Percentiles rank a stretch among this genome's conserved stretches.
These are phyloP conservation scores for Hycleus cichorii DNA, from an alignment of 1,140 invertebrate genomes.

Conservation along the genomic window DNA sequence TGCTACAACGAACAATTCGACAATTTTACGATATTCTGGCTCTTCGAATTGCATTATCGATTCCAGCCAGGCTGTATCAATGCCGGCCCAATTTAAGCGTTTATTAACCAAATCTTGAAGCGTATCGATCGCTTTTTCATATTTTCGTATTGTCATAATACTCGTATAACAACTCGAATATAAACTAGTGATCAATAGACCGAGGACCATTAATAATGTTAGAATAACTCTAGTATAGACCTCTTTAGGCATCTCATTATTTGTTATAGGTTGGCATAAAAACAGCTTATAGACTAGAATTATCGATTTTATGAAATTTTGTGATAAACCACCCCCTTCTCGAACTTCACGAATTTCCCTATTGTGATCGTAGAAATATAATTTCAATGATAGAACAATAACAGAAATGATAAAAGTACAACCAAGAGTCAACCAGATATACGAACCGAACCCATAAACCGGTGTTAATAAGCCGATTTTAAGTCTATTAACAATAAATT, in stretches of 20 bases:
- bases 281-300: too few relatives aligned
- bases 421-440: slow-evolving; percentile 24
- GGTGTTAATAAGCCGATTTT: slow-evolving; percentile 16
- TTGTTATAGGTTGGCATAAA: too few relatives aligned
- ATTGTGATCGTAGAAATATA: neutral
- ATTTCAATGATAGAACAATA: slow-evolving; percentile 9
- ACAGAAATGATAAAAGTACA: slow-evolving; percentile 9
- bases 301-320: too few relatives aligned
- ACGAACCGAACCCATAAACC: slow-evolving; percentile 14
- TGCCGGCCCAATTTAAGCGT: slow-evolving; percentile 46
- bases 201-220: slow-evolving; percentile 38
- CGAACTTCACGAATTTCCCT: neutral
- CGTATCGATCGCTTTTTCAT: slow-evolving; percentile 44
- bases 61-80: slow-evolving; percentile 48
- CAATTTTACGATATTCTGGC: slow-evolving; percentile 35
- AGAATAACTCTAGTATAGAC: neutral
- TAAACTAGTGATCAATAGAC: slow-evolving; percentile 43
- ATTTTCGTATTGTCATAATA: slow-evolving; percentile 43
- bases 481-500: slow-evolving; percentile 13
- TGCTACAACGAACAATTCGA: slow-evolving; percentile 43
- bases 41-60: slow-evolving; percentile 36
- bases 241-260: neutral
- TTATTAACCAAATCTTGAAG: slow-evolving; percentile 45
- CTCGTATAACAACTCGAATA: slow-evolving; percentile 47
- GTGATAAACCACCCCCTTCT: too few relatives aligned